Percentiles rank a stretch among this genome's conserved stretches.
These are phyloP conservation scores for Mystacornis crossleyi DNA, from an alignment of 2,113 vertebrate genomes.

Conservation along the genomic window DNA sequence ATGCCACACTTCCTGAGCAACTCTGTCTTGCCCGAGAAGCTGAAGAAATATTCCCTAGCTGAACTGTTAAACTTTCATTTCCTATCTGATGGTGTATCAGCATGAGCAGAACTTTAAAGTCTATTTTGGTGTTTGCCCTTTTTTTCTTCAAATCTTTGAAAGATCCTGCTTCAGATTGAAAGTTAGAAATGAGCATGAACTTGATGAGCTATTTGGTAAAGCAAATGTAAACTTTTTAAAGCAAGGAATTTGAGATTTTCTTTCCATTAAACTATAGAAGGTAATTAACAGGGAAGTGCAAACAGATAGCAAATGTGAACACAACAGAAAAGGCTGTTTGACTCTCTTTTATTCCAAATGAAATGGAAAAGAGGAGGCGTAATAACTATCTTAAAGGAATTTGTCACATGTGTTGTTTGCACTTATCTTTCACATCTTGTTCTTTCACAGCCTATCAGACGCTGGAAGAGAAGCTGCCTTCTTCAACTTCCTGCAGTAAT, in stretches of 20 bases:
- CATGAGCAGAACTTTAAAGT: neutral
- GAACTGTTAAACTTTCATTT: conserved; percentile 40
- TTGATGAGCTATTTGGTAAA: neutral
- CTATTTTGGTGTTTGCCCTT: neutral
- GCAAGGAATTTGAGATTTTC: neutral
- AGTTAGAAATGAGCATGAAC: neutral
- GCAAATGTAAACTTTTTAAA: neutral
- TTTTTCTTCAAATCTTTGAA: neutral
- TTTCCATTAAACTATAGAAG: neutral
- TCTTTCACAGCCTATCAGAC: conserved; percentile 12
- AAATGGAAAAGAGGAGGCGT: neutral
- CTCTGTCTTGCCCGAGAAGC: neutral
- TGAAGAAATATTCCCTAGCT: neutral
- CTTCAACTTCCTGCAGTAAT: conserved; percentile 3
- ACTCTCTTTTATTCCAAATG: neutral
- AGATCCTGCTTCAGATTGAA: neutral
- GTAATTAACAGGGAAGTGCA: neutral
- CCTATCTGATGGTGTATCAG: neutral
- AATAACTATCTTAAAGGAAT: neutral
- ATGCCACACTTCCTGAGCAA: conserved; percentile 20
- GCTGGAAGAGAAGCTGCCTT: neutral
- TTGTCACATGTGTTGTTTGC: neutral
- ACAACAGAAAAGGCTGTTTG: neutral
- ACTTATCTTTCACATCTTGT: conserved; percentile 12
- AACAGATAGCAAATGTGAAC: neutral